Conservation (phyloP, 2,113 vertebrate genomes). For the Amblyopsis rosae region DNA sequence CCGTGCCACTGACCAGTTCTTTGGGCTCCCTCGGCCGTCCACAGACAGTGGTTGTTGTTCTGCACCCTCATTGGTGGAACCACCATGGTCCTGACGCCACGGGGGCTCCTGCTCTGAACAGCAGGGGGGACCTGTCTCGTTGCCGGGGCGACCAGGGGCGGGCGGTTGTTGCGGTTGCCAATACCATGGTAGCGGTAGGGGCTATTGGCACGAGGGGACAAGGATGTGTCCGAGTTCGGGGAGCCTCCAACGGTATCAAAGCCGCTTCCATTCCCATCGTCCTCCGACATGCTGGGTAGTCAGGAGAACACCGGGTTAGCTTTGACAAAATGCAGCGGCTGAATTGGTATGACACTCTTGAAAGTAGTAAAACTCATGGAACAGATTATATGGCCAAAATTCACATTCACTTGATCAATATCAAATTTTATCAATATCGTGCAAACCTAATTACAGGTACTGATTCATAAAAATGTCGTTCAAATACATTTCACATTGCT, state of each 20-base stretch:
- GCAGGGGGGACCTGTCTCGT: constrained; percentile 50
- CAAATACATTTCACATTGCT: no score
- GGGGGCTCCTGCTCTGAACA: constrained; percentile 75
- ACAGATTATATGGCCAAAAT: no score
- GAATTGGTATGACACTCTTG: not conserved
- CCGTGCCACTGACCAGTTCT: constrained; percentile 78
- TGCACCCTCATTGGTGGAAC: constrained; percentile 88
- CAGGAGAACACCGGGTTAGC: not conserved
- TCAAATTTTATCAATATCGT: no score
- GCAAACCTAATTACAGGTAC: no score
- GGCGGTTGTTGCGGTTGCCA: constrained; percentile 73
- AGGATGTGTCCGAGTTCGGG: constrained; percentile 85
- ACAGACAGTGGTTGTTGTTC: constrained; percentile 74
- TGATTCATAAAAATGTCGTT: no score
- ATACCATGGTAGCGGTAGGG: constrained; percentile 86
- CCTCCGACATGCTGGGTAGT: constrained; percentile 88
- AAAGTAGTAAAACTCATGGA: no score
- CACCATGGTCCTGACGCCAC: constrained; percentile 85
- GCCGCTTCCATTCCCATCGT: constrained; percentile 90
- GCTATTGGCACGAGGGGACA: constrained; percentile 81
- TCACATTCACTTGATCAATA: no score
- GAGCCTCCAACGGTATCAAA: constrained; percentile 94
- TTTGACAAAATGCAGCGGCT: not conserved
- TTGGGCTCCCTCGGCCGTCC: constrained; percentile 72
- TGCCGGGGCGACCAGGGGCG: constrained; percentile 44